Base-by-base conservation (phyloP, 2,888 invertebrate genomes). In the Coelogynopora nodosa region DNA sequence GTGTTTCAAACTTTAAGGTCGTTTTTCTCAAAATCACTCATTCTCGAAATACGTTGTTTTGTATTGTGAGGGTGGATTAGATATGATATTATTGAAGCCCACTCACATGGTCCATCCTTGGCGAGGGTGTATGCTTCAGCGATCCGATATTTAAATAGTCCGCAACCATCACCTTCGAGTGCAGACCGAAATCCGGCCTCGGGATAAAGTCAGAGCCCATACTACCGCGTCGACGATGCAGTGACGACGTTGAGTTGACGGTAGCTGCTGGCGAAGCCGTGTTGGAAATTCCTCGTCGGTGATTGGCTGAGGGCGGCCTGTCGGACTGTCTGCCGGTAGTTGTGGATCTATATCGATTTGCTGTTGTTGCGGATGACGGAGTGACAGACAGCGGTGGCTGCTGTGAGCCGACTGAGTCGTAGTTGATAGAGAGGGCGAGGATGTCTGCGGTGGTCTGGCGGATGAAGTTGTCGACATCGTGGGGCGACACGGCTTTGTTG, bases 391-490 rank as follows among this genome's bases (percentile, higher is more conserved):
- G 5, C 23, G 74, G 23, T 2, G 18, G 74, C 23, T 74, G 74
- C 23, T 74, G 74, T 74, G 74, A 23, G 23, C 23, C 74, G 5
- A 74, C 74, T 13, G 74, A 74, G 74, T 74, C 74, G 27, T 74
- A 74, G 74, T 74, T 74, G 18, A 74, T 74, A 26, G 74, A 74
- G 90, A 96, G 96, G 89, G 95, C 96, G 91, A 97, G 96, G 91
- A 97, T 97, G 93, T 97, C 97, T 2, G 96, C 96, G 0, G 97
- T 96, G 80, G 97, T 97, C 91, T 95, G 95, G 87, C 96, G 94
- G 89, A 97, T 94, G 86, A 95, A 95, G 89, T 95, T 95, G 92
- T 94, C 94, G 87, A 91, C 91, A 90, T 94, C 94, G 89, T 94
- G 94, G 5, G 94, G 93, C 89, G 94, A 94, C 88, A 94, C 91